Conservation (phyloP, 1,140 invertebrate genomes). For the Aphelenchoides avenae region DNA sequence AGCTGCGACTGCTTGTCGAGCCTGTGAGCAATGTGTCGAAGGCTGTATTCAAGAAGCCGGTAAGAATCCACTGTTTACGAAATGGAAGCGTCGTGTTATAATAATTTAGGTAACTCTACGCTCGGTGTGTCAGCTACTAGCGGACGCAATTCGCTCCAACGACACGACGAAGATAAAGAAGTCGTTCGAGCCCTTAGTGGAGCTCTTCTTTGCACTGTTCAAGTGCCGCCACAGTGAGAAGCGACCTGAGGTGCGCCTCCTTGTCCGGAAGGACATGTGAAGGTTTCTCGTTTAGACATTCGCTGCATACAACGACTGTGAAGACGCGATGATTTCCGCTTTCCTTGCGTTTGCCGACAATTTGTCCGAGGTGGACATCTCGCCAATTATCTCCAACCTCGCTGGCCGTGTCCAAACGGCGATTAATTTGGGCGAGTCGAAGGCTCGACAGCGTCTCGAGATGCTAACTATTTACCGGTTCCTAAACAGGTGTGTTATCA, state of each 20-base stretch:
- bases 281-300: constrained; percentile 4
- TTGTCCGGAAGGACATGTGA: no score
- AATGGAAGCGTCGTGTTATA: no score
- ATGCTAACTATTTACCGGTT: constrained; percentile 25
- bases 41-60: constrained; percentile 9
- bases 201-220: no score
- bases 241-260: no score
- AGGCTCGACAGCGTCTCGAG: constrained; percentile 10
- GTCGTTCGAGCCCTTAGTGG: no score
- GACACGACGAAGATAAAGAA: no score
- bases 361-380: constrained; percentile 16
- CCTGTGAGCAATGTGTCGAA: constrained; percentile 5
- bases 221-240: no score
- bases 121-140: no score
- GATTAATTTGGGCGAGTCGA: constrained; percentile 7
- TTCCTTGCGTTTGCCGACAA: constrained; percentile 22
- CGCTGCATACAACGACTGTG: not conserved
- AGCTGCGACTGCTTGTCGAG: constrained; percentile 14
- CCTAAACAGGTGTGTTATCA: constrained; percentile 11
- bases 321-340: constrained; percentile 13
- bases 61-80: no score
- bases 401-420: constrained; percentile 10
- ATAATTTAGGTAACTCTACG: no score
- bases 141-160: no score
- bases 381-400: constrained; percentile 13